These are phyloP conservation scores for Uropetala carovei DNA, from an alignment of 2,888 invertebrate species.

Conservation along the genomic window DNA sequence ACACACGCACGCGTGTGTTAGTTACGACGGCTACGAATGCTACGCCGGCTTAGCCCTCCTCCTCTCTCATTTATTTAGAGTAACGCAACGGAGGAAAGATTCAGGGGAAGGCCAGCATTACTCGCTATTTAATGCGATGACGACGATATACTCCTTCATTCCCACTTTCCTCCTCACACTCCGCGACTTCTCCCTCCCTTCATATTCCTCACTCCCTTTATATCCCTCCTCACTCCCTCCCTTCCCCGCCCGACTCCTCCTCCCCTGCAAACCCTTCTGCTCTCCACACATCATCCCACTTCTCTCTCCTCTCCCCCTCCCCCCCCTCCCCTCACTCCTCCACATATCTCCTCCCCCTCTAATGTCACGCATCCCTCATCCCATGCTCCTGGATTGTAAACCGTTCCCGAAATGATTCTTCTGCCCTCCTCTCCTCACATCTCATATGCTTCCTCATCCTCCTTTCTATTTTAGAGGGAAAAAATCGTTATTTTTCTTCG, in stretches of 20 bases:
- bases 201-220: neutral
- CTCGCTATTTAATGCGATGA: slow-evolving; percentile 44
- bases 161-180: neutral
- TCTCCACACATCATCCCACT: no score
- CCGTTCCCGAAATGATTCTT: slow-evolving; percentile 12
- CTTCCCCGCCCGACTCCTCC: neutral
- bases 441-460: neutral
- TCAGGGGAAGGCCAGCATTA: neutral
- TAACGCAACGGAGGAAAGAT: no score
- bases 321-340: neutral
- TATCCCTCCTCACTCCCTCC: neutral
- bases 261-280: no score
- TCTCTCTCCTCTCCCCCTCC: neutral
- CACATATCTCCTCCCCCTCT: neutral
- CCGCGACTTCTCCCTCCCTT: neutral
- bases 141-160: neutral
- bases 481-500: neutral
- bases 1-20: no score
- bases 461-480: slow-evolving; percentile 14
- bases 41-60: no score
- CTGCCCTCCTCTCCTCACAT: neutral
- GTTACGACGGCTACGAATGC: no score
- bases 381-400: slow-evolving; percentile 38
- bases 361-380: neutral
- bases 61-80: no score